These are phyloP conservation scores for Aleadryas rufinucha DNA, from an alignment of 2,113 vertebrate species.

Conservation along the genomic window DNA sequence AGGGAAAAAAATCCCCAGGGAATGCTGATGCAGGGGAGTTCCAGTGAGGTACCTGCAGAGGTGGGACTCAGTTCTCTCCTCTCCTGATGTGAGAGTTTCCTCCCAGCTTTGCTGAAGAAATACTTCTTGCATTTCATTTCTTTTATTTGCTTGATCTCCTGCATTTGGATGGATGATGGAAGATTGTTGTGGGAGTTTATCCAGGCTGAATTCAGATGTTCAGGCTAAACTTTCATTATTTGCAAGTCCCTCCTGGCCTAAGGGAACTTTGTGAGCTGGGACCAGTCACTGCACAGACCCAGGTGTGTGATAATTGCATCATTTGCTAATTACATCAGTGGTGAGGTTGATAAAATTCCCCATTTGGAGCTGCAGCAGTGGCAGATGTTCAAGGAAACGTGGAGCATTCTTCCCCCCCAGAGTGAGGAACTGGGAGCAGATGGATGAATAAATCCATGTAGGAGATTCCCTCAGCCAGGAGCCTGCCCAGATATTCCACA, in stretches of 20 bases:
- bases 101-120: background rate
- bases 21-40: background rate
- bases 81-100: background rate
- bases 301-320: fast-evolving
- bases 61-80: background rate
- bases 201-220: background rate
- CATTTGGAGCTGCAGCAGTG: fast-evolving
- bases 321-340: fast-evolving
- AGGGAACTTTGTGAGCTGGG: background rate
- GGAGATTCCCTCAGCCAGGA: background rate
- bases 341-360: background rate
- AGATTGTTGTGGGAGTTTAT: background rate
- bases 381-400: background rate
- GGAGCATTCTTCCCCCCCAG: fast-evolving
- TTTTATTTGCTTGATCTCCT: background rate
- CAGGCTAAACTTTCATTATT: background rate
- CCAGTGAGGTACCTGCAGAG: background rate
- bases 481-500: background rate
- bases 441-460: fast-evolving
- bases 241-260: background rate
- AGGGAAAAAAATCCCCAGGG: no score
- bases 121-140: fast-evolving
- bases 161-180: background rate
- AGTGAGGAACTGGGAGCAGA: background rate
- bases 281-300: background rate